Percentiles rank a stretch among this genome's conserved stretches.
These are phyloP conservation scores for Hemitrygon akajei DNA, from an alignment of 2,797 vertebrate genomes.

Conservation along the genomic window DNA sequence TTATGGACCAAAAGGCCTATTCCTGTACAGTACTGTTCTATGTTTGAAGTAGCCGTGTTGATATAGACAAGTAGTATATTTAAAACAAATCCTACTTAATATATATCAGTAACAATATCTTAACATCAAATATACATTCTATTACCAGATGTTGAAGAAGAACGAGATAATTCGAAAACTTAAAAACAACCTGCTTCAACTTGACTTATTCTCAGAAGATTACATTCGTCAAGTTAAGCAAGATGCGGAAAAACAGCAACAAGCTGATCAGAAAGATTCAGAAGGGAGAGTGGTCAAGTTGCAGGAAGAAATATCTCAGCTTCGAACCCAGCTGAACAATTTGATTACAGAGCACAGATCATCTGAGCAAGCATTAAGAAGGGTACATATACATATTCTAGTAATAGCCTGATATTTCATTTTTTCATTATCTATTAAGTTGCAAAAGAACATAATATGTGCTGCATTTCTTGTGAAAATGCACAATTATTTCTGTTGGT, in stretches of 20 bases:
- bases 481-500: not conserved
- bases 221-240: conserved; percentile 47
- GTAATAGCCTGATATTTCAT: not conserved
- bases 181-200: conserved; percentile 53
- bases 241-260: conserved; percentile 55
- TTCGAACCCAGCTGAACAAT: conserved; percentile 52
- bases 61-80: not conserved
- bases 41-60: no score
- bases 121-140: not conserved
- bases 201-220: conserved; percentile 49
- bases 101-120: not conserved
- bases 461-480: not conserved
- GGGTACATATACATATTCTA: conserved; percentile 52
- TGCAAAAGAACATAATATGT: not conserved
- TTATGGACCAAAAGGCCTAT: no score
- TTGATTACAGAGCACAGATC: conserved; percentile 58
- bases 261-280: conserved; percentile 49
- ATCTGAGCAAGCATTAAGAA: conserved; percentile 57
- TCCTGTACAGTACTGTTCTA: no score
- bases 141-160: conserved; percentile 60
- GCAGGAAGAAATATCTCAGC: conserved; percentile 56
- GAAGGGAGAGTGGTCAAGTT: conserved; percentile 50
- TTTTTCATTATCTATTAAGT: not conserved
- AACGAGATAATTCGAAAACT: conserved; percentile 56
- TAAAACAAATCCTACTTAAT: not conserved